Conservation (phyloP, 2,797 vertebrate species). For the Leptoclinus maculatus region DNA sequence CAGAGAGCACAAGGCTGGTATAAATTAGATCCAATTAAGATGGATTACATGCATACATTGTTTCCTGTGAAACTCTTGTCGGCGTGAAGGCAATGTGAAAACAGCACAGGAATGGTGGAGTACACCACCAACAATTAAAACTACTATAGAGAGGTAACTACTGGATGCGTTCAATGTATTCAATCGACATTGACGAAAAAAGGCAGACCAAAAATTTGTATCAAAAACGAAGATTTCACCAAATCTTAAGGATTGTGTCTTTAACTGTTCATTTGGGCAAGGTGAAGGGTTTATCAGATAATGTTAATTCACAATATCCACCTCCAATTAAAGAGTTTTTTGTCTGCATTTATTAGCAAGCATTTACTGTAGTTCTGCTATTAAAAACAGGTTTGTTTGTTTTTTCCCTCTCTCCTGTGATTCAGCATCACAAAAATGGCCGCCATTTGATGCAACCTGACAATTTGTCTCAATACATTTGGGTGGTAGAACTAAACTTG, state of each 20-base stretch:
- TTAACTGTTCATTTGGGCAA: background rate
- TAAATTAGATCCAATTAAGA: background rate
- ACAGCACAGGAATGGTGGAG: background rate
- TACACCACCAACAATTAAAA: background rate
- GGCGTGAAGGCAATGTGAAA: background rate
- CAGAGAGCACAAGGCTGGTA: background rate
- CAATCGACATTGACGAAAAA: background rate
- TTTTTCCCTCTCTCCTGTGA: background rate
- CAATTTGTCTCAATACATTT: slow-evolving; percentile 21
- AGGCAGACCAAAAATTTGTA: background rate
- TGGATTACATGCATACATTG: background rate
- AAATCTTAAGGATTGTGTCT: background rate
- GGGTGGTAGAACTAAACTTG: slow-evolving; percentile 4
- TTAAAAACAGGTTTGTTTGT: background rate
- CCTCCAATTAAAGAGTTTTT: background rate
- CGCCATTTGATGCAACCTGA: slow-evolving; percentile 12
- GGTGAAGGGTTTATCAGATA: background rate
- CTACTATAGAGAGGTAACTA: background rate
- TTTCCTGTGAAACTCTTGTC: background rate
- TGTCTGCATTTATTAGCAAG: background rate
- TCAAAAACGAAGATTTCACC: background rate
- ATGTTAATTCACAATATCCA: background rate
- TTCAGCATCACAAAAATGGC: slow-evolving; percentile 11
- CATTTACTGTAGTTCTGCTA: background rate
- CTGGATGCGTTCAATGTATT: background rate